These are phyloP conservation scores for Oasisia sp. DNA, from an alignment of 2,888 invertebrate genomes.

Conservation along the genomic window DNA sequence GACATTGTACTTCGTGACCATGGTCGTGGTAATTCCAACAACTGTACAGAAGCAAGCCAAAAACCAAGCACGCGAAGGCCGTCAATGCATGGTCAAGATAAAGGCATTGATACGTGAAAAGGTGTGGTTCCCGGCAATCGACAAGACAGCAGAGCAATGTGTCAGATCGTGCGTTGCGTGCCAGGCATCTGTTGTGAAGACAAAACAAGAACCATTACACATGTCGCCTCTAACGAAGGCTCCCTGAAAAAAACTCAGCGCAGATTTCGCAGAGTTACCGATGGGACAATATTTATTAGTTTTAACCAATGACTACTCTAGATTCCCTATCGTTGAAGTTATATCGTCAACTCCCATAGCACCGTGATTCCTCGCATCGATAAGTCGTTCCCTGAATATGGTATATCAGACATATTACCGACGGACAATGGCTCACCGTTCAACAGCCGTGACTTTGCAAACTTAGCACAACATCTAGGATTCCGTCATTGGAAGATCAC, in stretches of 20 bases:
- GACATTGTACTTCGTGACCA: slow-evolving; percentile 33
- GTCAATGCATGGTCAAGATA: slow-evolving; percentile 38
- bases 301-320: slow-evolving; percentile 41
- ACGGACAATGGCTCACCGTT: slow-evolving; percentile 34
- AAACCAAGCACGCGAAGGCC: slow-evolving; percentile 43
- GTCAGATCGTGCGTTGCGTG: slow-evolving; percentile 32
- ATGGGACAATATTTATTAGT: slow-evolving; percentile 40
- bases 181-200: slow-evolving; percentile 31
- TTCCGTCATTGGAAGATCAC: slow-evolving; percentile 42
- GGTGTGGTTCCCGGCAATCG: slow-evolving; percentile 47
- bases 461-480: slow-evolving; percentile 40
- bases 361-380: slow-evolving; percentile 38
- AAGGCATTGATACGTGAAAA: slow-evolving; percentile 44
- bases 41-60: slow-evolving; percentile 38
- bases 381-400: slow-evolving; percentile 26
- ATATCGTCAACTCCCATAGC: slow-evolving; percentile 33
- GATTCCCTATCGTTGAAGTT: slow-evolving; percentile 42
- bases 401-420: not conserved
- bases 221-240: slow-evolving; percentile 35
- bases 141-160: slow-evolving; percentile 40
- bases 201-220: slow-evolving; percentile 32
- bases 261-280: slow-evolving; percentile 39
- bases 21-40: slow-evolving; percentile 41
- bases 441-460: slow-evolving; percentile 35
- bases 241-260: slow-evolving; percentile 34